A percentile compares a stretch with the other conserved stretches of the same genome.
Conservation (phyloP, 2,888 invertebrate species). For the Anthrax anthrax region DNA sequence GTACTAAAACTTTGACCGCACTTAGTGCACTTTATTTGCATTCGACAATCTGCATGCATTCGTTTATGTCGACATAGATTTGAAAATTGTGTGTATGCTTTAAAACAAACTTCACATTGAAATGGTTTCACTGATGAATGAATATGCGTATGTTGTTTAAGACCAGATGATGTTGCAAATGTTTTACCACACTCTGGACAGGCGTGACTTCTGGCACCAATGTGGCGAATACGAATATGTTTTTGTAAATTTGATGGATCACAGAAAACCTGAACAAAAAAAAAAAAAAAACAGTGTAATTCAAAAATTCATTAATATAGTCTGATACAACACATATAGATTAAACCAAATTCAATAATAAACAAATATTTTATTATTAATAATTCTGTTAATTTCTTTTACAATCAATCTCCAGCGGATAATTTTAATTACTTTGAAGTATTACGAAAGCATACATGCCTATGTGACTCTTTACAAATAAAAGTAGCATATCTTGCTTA, state of each 20-base stretch:
- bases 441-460: no score
- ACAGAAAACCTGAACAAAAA: constrained; percentile 65
- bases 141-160: constrained; percentile 98
- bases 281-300: background rate
- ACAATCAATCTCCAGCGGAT: constrained; percentile 1
- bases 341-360: no score
- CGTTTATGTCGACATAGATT: constrained; percentile 99
- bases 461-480: no score
- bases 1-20: constrained; percentile 89
- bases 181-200: constrained; percentile 98
- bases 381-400: no score
- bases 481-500: background rate
- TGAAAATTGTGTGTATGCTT: constrained; percentile 98
- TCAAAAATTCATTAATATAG: background rate
- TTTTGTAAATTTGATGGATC: constrained; percentile 94
- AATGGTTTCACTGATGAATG: constrained; percentile 97
- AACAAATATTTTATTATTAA: no score
- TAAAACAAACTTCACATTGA: constrained; percentile 91
- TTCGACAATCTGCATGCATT: constrained; percentile 93
- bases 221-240: constrained; percentile 91
- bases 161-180: constrained; percentile 91
- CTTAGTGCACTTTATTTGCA: constrained; percentile 86
- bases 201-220: constrained; percentile 90
- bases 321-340: background rate
- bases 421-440: constrained; percentile 1